A percentile compares a stretch with the other conserved stretches of the same genome.
Evolutionary conservation across 2,113 vertebrate species (phyloP).

Genomic region (Mesoclemmys tuberculata): DNA sequence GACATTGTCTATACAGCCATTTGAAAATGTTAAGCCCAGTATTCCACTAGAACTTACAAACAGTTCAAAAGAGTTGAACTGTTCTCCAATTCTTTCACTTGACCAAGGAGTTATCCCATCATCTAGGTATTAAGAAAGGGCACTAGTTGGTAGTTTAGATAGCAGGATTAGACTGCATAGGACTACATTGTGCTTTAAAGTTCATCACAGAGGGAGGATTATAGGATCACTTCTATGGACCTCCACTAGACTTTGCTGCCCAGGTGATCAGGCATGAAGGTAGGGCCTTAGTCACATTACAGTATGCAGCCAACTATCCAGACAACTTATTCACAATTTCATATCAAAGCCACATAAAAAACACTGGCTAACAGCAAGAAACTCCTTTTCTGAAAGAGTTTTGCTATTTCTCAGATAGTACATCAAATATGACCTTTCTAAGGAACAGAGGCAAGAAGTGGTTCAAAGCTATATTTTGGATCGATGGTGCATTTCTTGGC

Average conservation of each 20-base stretch:
- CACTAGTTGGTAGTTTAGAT: neutral
- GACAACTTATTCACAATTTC: neutral
- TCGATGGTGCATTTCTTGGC: too few species aligned
- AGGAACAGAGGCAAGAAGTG: neutral
- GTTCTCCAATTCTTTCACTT: too few species aligned
- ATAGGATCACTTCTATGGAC: neutral
- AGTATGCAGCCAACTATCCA: neutral
- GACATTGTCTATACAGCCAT: too few species aligned
- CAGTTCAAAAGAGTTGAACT: too few species aligned
- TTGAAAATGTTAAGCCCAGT: too few species aligned
- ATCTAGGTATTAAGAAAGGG: neutral
- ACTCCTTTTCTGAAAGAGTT: neutral
- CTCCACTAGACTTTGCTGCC: neutral
- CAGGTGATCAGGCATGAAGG: neutral
- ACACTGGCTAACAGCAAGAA: neutral
- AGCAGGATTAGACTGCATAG: neutral
- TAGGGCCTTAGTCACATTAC: neutral
- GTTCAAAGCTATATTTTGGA: too few species aligned
- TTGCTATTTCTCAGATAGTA: neutral
- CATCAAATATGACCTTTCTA: neutral
- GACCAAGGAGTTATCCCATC: neutral
- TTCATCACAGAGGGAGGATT: neutral
- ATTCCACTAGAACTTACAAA: too few species aligned
- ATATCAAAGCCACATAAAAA: neutral
- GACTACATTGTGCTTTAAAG: neutral